These are phyloP conservation scores for Rhabdomys pumilio DNA, from an alignment of 2,797 vertebrate genomes.

Conservation along the genomic window DNA sequence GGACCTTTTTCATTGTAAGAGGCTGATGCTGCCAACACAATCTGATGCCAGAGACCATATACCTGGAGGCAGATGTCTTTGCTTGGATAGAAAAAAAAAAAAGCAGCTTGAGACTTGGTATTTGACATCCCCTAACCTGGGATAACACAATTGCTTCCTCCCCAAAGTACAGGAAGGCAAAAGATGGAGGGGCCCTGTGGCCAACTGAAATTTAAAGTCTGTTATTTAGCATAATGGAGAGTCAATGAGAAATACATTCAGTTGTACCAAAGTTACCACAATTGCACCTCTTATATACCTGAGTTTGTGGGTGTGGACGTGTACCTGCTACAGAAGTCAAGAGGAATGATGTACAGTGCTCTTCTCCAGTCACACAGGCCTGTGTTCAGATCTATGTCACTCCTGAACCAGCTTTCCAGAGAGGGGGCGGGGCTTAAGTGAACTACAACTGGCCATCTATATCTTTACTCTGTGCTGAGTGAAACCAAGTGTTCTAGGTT, in stretches of 20 bases:
- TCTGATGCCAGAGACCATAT: neutral
- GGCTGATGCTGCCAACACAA: neutral
- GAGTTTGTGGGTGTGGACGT: neutral
- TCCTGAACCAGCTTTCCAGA: neutral
- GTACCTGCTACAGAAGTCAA: neutral
- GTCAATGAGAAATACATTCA: neutral
- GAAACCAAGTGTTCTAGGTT: neutral
- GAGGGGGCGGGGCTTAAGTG: too few relatives aligned
- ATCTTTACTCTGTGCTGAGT: neutral
- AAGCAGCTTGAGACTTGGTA: neutral
- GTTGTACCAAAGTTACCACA: neutral
- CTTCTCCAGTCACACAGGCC: neutral
- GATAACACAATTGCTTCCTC: neutral
- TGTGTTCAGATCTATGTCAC: neutral
- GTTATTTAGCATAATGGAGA: neutral
- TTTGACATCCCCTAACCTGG: neutral
- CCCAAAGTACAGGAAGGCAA: neutral
- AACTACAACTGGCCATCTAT: neutral
- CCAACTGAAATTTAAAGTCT: neutral
- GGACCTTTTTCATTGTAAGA: neutral
- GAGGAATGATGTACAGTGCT: neutral
- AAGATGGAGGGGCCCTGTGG: fast-evolving
- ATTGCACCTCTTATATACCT: neutral
- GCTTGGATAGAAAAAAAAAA: too few relatives aligned
- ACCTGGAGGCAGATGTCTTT: neutral